A percentile compares a stretch with the other conserved stretches of the same genome.
Conservation (phyloP, 2,888 invertebrate genomes). For the Nysson spinosus region DNA sequence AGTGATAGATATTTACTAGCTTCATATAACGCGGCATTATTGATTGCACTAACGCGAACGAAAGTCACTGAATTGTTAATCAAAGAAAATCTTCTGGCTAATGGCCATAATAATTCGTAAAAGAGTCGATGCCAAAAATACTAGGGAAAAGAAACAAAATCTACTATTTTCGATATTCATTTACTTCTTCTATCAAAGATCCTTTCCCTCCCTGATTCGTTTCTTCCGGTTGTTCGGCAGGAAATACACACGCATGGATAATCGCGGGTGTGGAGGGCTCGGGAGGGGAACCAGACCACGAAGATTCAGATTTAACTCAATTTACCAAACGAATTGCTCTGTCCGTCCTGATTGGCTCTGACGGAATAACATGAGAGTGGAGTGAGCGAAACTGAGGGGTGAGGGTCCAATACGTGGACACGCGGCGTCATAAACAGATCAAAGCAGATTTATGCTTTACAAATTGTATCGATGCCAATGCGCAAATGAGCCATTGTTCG, state of each 20-base stretch:
- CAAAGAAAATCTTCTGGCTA: too few species aligned
- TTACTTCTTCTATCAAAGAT: too few species aligned
- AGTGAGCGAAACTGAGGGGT: not conserved
- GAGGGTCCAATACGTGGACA: not conserved
- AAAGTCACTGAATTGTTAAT: too few species aligned
- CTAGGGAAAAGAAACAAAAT: too few species aligned
- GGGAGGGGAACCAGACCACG: slow-evolving; percentile 33
- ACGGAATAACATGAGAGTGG: not conserved
- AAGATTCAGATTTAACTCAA: slow-evolving; percentile 55
- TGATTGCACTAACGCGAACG: too few species aligned
- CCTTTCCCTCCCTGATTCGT: not conserved
- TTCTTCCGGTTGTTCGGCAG: not conserved
- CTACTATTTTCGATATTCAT: too few species aligned
- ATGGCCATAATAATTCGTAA: slow-evolving; percentile 1
- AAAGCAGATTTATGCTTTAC: slow-evolving; percentile 49
- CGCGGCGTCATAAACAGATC: slow-evolving; percentile 23
- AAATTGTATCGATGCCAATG: slow-evolving; percentile 23
- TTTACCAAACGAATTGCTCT: slow-evolving; percentile 51
- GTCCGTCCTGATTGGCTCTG: slow-evolving; percentile 43
- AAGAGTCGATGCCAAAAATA: too few species aligned
- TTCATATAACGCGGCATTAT: too few species aligned
- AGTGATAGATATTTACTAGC: too few species aligned
- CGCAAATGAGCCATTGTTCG: slow-evolving; percentile 17
- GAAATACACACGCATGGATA: slow-evolving; percentile 31
- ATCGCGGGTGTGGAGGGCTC: slow-evolving; percentile 35